Evolutionary conservation across 2,888 invertebrate genomes (phyloP).

Genomic region (Bibio marci): DNA sequence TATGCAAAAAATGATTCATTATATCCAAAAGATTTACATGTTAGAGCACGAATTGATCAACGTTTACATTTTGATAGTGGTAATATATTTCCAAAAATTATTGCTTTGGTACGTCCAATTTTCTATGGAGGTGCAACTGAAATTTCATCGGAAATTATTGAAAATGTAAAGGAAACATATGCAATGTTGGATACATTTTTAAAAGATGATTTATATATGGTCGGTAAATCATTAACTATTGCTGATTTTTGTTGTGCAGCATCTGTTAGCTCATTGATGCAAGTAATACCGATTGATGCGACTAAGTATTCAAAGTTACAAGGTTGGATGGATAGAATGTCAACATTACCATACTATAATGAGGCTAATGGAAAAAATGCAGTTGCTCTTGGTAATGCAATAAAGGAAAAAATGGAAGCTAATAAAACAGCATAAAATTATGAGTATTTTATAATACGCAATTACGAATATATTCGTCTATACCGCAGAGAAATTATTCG

Average conservation of each 20-base stretch:
- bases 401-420: too few relatives aligned
- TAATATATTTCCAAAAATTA: constrained; percentile 19
- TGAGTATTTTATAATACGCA: too few relatives aligned
- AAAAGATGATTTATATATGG: constrained; percentile 14
- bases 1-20: constrained; percentile 20
- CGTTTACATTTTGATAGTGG: constrained; percentile 24
- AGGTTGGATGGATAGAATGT: constrained; percentile 19
- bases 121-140: background rate
- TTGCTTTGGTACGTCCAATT: constrained; percentile 13
- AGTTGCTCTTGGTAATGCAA: too few relatives aligned
- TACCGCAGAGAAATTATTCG: too few relatives aligned
- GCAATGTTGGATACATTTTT: constrained; percentile 20
- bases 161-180: constrained; percentile 17
- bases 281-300: constrained; percentile 13
- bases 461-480: too few relatives aligned
- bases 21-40: constrained; percentile 21
- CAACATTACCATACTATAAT: constrained; percentile 11
- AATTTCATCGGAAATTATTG: constrained; percentile 8
- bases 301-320: constrained; percentile 15
- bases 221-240: constrained; percentile 19
- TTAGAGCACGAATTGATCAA: constrained; percentile 24
- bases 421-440: too few relatives aligned
- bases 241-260: constrained; percentile 20
- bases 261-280: constrained; percentile 1
- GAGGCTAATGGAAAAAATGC: constrained; percentile 14